A percentile compares a stretch with the other conserved stretches of the same genome.
Evolutionary conservation across 1,140 invertebrate genomes (phyloP).

Genomic region (Tachypleus tridentatus): DNA sequence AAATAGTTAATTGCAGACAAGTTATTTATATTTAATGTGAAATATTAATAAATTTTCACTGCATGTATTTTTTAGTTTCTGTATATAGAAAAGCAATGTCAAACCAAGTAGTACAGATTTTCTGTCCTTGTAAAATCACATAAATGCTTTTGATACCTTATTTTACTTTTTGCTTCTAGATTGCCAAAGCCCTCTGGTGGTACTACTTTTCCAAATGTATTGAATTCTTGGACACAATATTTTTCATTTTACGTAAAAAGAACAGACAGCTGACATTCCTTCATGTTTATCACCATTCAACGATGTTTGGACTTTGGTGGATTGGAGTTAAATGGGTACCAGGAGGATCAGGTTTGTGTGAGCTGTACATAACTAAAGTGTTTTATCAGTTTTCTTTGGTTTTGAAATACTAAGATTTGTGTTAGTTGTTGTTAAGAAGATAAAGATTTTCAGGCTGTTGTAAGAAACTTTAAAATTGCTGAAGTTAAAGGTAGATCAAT

Average conservation of each 20-base stretch:
- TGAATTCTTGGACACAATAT: constrained; percentile 86
- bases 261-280: constrained; percentile 75
- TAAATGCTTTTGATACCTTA: constrained; percentile 7
- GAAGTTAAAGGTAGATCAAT: too few relatives aligned
- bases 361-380: too few relatives aligned
- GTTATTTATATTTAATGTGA: not conserved
- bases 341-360: constrained; percentile 63
- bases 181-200: constrained; percentile 89
- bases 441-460: too few relatives aligned
- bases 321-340: constrained; percentile 93
- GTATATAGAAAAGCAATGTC: constrained; percentile 2
- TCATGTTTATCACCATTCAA: constrained; percentile 84
- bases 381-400: too few relatives aligned
- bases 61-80: constrained; percentile 11
- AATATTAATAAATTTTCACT: not conserved
- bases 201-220: constrained; percentile 90
- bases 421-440: too few relatives aligned
- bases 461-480: too few relatives aligned
- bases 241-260: constrained; percentile 81
- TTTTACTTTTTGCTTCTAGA: constrained; percentile 45
- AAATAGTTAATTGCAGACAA: too few relatives aligned
- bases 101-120: too few relatives aligned
- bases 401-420: too few relatives aligned
- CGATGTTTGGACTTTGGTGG: constrained; percentile 89
- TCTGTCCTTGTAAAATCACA: too few relatives aligned